Percentiles rank a stretch among this genome's conserved stretches.
phyloP scores from a whole-genome alignment of 2,797 vertebrate genomes.

The Microchirus variegatus region DNA sequence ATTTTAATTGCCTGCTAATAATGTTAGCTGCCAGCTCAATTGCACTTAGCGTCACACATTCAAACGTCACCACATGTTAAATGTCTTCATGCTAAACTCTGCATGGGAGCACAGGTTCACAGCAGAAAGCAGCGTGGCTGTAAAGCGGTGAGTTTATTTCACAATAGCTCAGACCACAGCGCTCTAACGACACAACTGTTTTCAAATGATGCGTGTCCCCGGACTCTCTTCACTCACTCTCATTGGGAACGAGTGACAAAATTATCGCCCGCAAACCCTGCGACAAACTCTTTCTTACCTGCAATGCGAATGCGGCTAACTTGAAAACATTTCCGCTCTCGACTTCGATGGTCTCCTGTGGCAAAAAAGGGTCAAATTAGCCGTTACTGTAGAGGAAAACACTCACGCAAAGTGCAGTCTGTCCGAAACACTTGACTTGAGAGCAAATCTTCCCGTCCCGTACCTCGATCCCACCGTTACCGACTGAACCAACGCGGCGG shows the following conservation, averaged over 20 bases:
- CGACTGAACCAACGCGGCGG: slow-evolving; percentile 81
- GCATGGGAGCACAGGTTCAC: neutral
- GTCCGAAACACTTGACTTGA: slow-evolving; percentile 70
- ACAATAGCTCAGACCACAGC: slow-evolving; percentile 18
- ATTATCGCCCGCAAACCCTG: slow-evolving; percentile 30
- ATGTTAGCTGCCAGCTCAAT: slow-evolving; percentile 13
- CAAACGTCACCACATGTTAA: neutral
- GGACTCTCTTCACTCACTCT: slow-evolving; percentile 42
- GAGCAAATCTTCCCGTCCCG: slow-evolving; percentile 61
- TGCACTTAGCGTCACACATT: neutral
- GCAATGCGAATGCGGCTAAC: slow-evolving; percentile 91
- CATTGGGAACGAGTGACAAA: slow-evolving; percentile 20
- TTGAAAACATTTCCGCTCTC: slow-evolving; percentile 92
- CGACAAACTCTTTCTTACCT: slow-evolving; percentile 85
- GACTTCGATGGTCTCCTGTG: slow-evolving; percentile 91
- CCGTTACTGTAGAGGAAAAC: neutral
- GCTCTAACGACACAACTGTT: slow-evolving; percentile 40
- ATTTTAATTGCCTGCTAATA: slow-evolving; percentile 11
- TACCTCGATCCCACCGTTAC: slow-evolving; percentile 80
- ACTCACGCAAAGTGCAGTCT: slow-evolving; percentile 19
- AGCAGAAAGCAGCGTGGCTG: neutral
- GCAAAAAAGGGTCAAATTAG: neutral
- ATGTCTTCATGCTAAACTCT: neutral
- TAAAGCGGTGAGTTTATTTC: neutral
- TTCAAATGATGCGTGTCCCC: slow-evolving; percentile 46